These are phyloP conservation scores for Gila robusta DNA, from an alignment of 2,797 vertebrate species.

Conservation along the genomic window DNA sequence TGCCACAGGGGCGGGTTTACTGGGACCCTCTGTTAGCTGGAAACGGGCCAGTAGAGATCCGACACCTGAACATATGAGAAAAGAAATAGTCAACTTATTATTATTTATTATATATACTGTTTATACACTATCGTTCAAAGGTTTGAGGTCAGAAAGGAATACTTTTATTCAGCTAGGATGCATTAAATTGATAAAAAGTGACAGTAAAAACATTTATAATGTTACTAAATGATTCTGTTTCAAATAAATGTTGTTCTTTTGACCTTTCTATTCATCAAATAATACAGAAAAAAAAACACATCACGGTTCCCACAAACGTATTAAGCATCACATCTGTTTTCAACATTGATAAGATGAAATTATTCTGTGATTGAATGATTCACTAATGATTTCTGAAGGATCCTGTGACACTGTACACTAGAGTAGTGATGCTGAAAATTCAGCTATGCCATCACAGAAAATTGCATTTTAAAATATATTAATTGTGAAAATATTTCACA, in stretches of 20 bases:
- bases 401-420: background rate
- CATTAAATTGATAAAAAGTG: background rate
- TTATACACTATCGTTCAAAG: background rate
- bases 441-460: background rate
- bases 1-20: constrained; percentile 90
- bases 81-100: background rate
- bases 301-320: background rate
- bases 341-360: background rate
- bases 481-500: background rate
- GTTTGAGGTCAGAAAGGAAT: background rate
- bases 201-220: background rate
- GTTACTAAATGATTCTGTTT: background rate
- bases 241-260: background rate
- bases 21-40: constrained; percentile 92
- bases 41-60: constrained; percentile 94
- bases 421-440: background rate
- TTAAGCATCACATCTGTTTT: background rate
- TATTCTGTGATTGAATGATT: background rate
- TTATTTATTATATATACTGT: background rate
- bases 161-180: background rate
- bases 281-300: background rate
- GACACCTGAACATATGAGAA: constrained; percentile 80
- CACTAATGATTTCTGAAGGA: background rate
- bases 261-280: background rate
- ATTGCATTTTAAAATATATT: background rate